Base-by-base conservation (phyloP, 2,113 vertebrate genomes). In the Notarius lentiginosus region DNA sequence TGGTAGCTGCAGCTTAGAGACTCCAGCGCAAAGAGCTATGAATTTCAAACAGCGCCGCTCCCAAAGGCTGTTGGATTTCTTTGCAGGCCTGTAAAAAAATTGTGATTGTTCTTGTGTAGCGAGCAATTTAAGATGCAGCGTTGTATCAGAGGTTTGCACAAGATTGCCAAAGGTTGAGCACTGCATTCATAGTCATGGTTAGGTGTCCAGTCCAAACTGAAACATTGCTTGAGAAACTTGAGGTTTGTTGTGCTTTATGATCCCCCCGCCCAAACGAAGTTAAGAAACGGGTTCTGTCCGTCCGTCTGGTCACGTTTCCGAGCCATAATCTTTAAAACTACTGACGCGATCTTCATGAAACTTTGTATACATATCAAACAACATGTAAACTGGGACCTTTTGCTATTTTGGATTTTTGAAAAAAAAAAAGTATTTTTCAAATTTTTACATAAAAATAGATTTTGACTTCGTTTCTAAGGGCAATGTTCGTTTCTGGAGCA, bases 1-100 rank as follows among this genome's bases (percentile, higher is more conserved):
- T 87, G 84, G 89, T 82, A 86, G 89, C 90, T 84, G 87, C 88
- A 41, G 15, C 81, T 77, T 53, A 89, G 88, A 60, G 83, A 87
- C 87, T 91, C 61, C 76, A 84, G 41, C 34, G 66, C 84, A 65
- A 80, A 86, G 49, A n/a, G 83, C 87, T 87, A 92, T 92, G 92
- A 89, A 93, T 93, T 88, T 91, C 56, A 86, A 86, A 89, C 80
- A 51, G n/a, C 27, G 7, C 61, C 30, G 11, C 20, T 56, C 73
- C 11, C 87, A 87, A 61, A 90, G 61, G 86, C 89, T 82, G 51
- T 80, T 83, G 88, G 85, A 87, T 87, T 89, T 75, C 22, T 53
- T 82, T 41, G 79, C 79, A n/a, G 30, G 65, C 7, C 41, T 10
- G 82, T 86, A 53, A 5, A 73, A 58, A 30, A 15, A 72, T 68